These are phyloP conservation scores for Drosophila fuyamai DNA, from an alignment of 1,140 invertebrate species.

Conservation along the genomic window DNA sequence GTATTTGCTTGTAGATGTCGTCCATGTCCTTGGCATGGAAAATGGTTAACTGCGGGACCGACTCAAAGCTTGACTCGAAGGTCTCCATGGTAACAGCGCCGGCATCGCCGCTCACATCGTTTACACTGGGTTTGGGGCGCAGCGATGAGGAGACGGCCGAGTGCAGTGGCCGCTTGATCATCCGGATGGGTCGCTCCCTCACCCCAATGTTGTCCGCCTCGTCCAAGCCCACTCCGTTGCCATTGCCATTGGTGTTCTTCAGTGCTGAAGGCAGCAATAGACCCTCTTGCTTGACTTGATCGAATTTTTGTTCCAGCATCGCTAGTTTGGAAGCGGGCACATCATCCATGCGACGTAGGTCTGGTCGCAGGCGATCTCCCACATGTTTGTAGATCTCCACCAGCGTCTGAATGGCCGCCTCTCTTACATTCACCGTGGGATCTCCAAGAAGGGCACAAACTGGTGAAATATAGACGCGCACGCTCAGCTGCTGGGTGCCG, in stretches of 20 bases:
- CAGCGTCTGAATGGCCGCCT: conserved; percentile 93
- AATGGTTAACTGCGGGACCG: conserved; percentile 92
- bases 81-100: conserved; percentile 95
- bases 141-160: conserved; percentile 46
- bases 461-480: conserved; percentile 92
- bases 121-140: conserved; percentile 45
- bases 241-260: conserved; percentile 55
- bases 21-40: conserved; percentile 94
- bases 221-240: conserved; percentile 60
- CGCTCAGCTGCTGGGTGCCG: conserved; percentile 91
- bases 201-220: conserved; percentile 70
- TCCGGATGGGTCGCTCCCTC: conserved; percentile 70
- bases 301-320: conserved; percentile 92
- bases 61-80: conserved; percentile 94
- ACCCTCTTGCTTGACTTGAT: conserved; percentile 92
- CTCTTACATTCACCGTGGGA: conserved; percentile 94
- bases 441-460: conserved; percentile 95
- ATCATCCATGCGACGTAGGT: conserved; percentile 93
- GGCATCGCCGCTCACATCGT: conserved; percentile 85
- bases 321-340: conserved; percentile 93
- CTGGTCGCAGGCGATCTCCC: conserved; percentile 93
- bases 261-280: conserved; percentile 90
- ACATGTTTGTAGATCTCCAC: conserved; percentile 97
- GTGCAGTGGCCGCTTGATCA: conserved; percentile 74
- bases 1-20: conserved; percentile 91